phyloP scores from a whole-genome alignment of 2,797 vertebrate genomes.

The Basileuterus tristriatus region DNA sequence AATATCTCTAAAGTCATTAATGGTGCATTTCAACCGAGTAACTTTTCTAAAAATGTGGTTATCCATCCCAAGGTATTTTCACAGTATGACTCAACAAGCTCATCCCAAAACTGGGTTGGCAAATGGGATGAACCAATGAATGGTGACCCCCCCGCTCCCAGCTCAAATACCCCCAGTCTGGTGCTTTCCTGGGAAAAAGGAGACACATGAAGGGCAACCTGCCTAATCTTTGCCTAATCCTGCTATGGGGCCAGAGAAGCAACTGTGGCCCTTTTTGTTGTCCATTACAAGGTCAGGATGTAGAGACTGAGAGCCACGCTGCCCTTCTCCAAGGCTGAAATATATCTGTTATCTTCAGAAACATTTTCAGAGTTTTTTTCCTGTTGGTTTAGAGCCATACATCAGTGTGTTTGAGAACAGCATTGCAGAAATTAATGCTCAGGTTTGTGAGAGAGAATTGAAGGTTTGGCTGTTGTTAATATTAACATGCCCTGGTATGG shows the following conservation, averaged over 20 bases:
- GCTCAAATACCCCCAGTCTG: not conserved
- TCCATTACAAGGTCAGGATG: not conserved
- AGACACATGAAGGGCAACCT: not conserved
- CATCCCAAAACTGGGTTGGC: not conserved
- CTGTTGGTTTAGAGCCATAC: not conserved
- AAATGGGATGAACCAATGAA: not conserved
- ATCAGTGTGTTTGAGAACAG: not conserved
- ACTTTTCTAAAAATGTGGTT: constrained; percentile 15
- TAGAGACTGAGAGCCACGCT: not conserved
- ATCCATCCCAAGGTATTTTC: not conserved
- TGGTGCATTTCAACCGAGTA: not conserved
- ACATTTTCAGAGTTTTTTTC: not conserved
- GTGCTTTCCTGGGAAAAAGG: not conserved
- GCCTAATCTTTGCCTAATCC: not conserved
- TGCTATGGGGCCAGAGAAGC: not conserved
- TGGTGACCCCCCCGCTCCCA: not conserved
- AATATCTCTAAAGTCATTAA: not conserved
- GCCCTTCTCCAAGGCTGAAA: not conserved
- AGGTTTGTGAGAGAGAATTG: not conserved
- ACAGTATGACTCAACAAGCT: not conserved
- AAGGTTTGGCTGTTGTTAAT: not conserved
- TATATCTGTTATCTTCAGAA: not conserved
- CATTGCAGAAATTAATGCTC: not conserved
- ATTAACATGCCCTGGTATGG: not conserved
- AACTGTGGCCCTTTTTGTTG: not conserved